These are phyloP conservation scores for Tichodroma muraria DNA, from an alignment of 2,113 vertebrate genomes.

Conservation along the genomic window DNA sequence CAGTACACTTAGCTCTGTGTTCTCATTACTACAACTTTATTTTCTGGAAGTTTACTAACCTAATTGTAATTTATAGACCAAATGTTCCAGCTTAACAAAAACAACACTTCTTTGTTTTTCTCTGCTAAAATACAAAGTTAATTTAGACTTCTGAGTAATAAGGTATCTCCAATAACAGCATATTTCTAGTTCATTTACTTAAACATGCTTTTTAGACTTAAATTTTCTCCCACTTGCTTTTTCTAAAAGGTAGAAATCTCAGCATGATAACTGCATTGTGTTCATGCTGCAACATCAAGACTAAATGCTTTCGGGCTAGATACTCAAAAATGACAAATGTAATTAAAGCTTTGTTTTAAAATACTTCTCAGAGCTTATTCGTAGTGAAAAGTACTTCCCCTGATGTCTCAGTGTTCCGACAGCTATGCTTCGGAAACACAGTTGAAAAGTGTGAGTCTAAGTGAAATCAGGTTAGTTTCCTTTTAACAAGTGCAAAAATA, in stretches of 20 bases:
- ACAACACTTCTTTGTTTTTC: background rate
- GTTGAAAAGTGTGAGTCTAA: too few species aligned
- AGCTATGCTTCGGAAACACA: background rate
- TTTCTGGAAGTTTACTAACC: background rate
- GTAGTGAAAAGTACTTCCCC: background rate
- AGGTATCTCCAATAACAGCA: background rate
- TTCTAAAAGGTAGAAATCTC: background rate
- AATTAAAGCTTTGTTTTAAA: constrained; percentile 43
- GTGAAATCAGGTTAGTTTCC: constrained; percentile 1
- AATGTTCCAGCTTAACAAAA: background rate
- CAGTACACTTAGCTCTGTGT: background rate
- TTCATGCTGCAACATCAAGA: background rate
- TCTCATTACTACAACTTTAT: background rate
- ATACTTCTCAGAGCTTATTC: background rate
- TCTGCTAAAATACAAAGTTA: background rate
- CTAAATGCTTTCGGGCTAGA: background rate
- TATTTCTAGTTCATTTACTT: background rate
- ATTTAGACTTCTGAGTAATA: background rate
- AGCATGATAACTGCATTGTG: background rate
- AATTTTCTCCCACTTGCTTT: background rate
- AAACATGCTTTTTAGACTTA: background rate
- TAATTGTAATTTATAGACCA: constrained; percentile 24
- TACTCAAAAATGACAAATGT: background rate
- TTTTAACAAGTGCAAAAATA: background rate
- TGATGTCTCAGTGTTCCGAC: background rate